Evolutionary conservation across 2,888 invertebrate genomes (phyloP).

Genomic region (Plebejus argus): DNA sequence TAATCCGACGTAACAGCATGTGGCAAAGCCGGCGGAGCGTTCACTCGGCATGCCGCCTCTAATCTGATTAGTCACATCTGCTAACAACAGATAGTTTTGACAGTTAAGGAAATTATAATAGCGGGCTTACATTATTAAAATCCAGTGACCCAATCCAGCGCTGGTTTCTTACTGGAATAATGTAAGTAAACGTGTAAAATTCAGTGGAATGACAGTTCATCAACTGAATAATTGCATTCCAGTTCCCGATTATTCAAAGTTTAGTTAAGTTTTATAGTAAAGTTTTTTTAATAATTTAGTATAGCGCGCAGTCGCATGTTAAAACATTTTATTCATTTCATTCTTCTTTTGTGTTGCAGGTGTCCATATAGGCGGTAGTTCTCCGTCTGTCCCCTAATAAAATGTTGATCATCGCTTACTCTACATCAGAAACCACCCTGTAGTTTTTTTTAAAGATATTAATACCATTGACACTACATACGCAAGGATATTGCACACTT

Average conservation of each 20-base stretch:
- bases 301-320: too few species aligned
- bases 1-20: neutral
- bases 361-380: neutral
- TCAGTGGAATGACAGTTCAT: too few species aligned
- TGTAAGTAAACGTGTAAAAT: too few species aligned
- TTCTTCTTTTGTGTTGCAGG: neutral
- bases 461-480: neutral
- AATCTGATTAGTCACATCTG: neutral
- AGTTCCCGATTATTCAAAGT: too few species aligned
- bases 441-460: neutral
- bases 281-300: too few species aligned
- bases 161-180: too few species aligned
- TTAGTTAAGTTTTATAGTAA: too few species aligned
- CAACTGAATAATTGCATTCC: too few species aligned
- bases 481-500: neutral
- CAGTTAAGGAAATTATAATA: neutral
- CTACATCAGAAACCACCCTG: neutral
- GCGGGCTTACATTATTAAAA: neutral
- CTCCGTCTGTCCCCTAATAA: slow-evolving; percentile 9
- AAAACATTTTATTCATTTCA: neutral
- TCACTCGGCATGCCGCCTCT: neutral
- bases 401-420: slow-evolving; percentile 9
- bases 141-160: too few species aligned
- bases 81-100: neutral
- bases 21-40: neutral